Conservation (phyloP, 2,113 vertebrate genomes). For the Tachysurus vachellii region DNA sequence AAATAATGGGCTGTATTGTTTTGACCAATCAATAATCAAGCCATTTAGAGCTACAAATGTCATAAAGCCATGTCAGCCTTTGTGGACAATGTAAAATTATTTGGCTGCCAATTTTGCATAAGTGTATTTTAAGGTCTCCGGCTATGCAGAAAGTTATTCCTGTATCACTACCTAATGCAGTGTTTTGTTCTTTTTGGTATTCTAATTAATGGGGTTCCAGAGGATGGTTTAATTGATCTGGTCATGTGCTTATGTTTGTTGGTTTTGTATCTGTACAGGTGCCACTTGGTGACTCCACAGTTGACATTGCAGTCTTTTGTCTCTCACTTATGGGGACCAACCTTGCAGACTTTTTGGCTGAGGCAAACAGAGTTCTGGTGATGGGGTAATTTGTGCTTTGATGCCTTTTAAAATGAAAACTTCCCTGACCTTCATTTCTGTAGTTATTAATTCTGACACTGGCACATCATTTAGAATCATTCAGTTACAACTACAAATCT, state of each 20-base stretch:
- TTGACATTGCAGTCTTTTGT: constrained; percentile 90
- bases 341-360: constrained; percentile 84
- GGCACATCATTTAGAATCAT: neutral
- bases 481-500: neutral
- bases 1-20: neutral
- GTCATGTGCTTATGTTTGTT: neutral
- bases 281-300: constrained; percentile 75
- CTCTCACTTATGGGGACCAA: constrained; percentile 96
- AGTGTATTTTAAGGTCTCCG: neutral
- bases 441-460: neutral
- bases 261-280: constrained; percentile 72
- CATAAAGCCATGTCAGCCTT: neutral
- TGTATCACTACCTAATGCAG: neutral
- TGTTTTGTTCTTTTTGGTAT: neutral
- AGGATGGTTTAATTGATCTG: neutral
- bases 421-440: neutral
- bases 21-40: neutral
- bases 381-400: constrained; percentile 70
- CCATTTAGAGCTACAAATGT: neutral
- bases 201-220: neutral
- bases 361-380: constrained; percentile 89
- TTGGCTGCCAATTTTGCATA: neutral
- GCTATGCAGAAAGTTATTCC: neutral
- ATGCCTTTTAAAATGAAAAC: neutral
- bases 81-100: neutral